Percentiles rank a stretch among this genome's conserved stretches.
phyloP scores from a whole-genome alignment of 2,797 vertebrate genomes.

The Hypotaenidia philippensis region DNA sequence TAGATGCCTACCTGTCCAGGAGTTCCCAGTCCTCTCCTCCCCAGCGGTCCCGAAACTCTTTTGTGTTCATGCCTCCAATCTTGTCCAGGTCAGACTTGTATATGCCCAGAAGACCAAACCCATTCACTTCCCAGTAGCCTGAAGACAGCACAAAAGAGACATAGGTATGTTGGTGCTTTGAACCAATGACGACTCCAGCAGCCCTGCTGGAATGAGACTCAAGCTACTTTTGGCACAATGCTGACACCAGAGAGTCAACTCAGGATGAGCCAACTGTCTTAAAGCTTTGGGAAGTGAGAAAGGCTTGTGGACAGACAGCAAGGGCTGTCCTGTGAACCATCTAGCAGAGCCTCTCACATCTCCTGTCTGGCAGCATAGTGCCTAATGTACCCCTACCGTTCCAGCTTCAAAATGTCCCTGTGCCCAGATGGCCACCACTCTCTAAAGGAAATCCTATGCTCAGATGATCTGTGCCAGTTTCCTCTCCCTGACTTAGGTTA shows the following conservation, averaged over 20 bases:
- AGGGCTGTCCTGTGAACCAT: neutral
- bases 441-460: neutral
- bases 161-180: neutral
- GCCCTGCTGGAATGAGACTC: neutral
- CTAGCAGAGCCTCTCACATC: neutral
- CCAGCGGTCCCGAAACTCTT: slow-evolving; percentile 92
- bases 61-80: slow-evolving; percentile 96
- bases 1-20: slow-evolving; percentile 88
- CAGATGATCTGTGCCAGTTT: neutral
- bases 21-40: slow-evolving; percentile 99
- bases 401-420: neutral
- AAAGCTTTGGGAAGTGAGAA: neutral
- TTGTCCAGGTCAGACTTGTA: slow-evolving; percentile 94
- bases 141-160: slow-evolving; percentile 3
- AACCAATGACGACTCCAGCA: neutral
- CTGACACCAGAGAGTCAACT: neutral
- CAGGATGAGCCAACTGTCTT: neutral
- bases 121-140: slow-evolving; percentile 98
- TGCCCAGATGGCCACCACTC: neutral
- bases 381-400: neutral
- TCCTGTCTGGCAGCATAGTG: neutral
- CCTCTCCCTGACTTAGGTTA: neutral
- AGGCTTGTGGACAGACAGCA: neutral
- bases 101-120: slow-evolving; percentile 94
- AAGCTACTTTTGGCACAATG: neutral